Evolutionary conservation across 1,140 invertebrate species (phyloP), one percentile per base, ranked within the genome.

Genomic region (Tenebrio molitor): DNA sequence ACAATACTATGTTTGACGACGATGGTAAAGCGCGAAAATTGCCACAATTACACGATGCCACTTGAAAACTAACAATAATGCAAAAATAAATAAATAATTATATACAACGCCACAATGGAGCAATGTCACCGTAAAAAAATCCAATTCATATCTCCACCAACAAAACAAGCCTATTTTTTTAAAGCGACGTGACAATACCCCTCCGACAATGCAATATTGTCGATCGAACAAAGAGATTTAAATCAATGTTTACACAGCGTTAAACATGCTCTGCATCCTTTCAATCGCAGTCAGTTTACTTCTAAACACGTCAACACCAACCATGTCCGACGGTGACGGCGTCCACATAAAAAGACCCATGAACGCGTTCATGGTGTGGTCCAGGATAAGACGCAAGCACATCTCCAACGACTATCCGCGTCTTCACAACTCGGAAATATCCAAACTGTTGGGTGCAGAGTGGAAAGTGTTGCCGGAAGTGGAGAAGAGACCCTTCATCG

Each of bases 371-470:
- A 91, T 90, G 0, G 89, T 91, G 0, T 91, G 89, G 89, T 91
- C 89, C 4, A 84, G 90, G 62, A 84, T 91, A 34, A 87, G 91
- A 75, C 81, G 91, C 33, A 87, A 89, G 76, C 90, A 93, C 77
- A 94, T 95, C 83, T 92, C 92, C 0, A 87, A 90, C 76, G 89
- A 93, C 80, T 91, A 95, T 81, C 93, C 93, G 5, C 92, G 93
- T 81, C 88, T 95, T 75, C 91, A 92, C 81, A 92, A 92, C 79
- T 91, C 91, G 0, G 90, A 92, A 80, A 92, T 92, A 73, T 91
- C 89, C 1, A 92, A 92, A 81, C 80, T 88, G n/a, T 80, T 92
- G 8, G 91, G 91, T 4, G 79, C 85, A 0, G 87, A 90, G 74
- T 94, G 92, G 92, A 92, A 92, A 77, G 82, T 86, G 67, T 82